Conservation (phyloP, 1,140 invertebrate species). For the Drosophila ercepeae region DNA sequence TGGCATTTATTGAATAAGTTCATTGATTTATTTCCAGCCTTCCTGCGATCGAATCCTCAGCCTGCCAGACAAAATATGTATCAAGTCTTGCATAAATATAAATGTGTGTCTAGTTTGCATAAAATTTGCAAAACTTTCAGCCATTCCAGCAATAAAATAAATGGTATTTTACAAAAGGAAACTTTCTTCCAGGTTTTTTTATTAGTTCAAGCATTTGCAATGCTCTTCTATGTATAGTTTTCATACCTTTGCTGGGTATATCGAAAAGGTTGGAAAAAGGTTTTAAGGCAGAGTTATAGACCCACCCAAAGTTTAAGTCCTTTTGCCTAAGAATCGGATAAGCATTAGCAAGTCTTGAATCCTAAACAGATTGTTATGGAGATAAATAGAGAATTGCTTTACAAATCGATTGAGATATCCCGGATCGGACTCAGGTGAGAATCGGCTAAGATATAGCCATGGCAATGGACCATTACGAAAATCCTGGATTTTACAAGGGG, state of each 20-base stretch:
- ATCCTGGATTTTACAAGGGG: too few species aligned
- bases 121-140: conserved; percentile 70
- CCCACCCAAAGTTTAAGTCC: too few species aligned
- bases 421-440: too few species aligned
- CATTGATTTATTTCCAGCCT: conserved; percentile 69
- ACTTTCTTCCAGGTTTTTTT: conserved; percentile 58
- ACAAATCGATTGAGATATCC: too few species aligned
- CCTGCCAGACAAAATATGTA: neutral
- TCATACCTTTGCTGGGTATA: neutral
- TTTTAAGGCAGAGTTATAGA: too few species aligned
- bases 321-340: too few species aligned
- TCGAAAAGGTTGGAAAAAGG: too few species aligned
- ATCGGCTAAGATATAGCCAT: too few species aligned
- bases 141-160: conserved; percentile 70
- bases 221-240: neutral
- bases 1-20: conserved; percentile 73
- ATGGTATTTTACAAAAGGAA: conserved; percentile 73
- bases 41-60: conserved; percentile 16
- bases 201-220: too few species aligned
- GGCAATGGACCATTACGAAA: neutral
- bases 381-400: too few species aligned
- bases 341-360: too few species aligned
- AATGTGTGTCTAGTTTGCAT: conserved; percentile 23
- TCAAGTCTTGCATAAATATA: neutral
- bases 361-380: too few species aligned